Evolutionary conservation across 2,113 vertebrate genomes (phyloP).

Genomic region (Gambusia affinis): DNA sequence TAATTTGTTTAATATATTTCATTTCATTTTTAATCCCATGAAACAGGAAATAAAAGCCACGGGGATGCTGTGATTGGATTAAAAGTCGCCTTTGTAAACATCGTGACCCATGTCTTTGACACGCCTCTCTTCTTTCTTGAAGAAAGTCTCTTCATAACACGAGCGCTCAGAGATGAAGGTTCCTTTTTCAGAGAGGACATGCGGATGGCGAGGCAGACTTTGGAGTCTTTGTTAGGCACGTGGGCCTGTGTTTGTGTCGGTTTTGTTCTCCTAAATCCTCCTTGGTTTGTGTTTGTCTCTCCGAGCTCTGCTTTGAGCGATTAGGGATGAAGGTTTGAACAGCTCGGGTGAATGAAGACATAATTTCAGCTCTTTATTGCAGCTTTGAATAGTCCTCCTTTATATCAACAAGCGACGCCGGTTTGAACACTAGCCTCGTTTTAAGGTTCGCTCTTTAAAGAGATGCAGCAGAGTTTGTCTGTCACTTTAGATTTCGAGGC

Average conservation of each 20-base stretch:
- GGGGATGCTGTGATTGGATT: constrained; percentile 78
- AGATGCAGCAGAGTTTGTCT: constrained; percentile 33
- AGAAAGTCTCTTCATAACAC: constrained; percentile 73
- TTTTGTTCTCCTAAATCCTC: constrained; percentile 81
- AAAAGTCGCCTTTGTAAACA: constrained; percentile 79
- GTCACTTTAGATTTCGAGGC: constrained; percentile 29
- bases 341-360: constrained; percentile 58
- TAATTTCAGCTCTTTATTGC: constrained; percentile 64
- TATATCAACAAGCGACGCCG: constrained; percentile 61
- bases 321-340: constrained; percentile 69
- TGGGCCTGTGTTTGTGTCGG: constrained; percentile 65
- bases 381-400: constrained; percentile 61
- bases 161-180: constrained; percentile 74
- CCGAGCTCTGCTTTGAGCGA: constrained; percentile 74
- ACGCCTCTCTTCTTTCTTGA: constrained; percentile 67
- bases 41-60: constrained; percentile 76
- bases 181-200: constrained; percentile 65
- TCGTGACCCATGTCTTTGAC: constrained; percentile 80
- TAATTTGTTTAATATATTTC: constrained; percentile 79
- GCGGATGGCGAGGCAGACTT: constrained; percentile 69
- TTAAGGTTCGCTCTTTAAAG: constrained; percentile 53
- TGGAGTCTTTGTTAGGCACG: constrained; percentile 76
- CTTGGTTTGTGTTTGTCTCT: constrained; percentile 72
- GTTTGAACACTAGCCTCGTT: constrained; percentile 52
- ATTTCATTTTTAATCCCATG: constrained; percentile 80